Conservation (phyloP, 1,140 invertebrate species). For the Sycophila sp. region DNA sequence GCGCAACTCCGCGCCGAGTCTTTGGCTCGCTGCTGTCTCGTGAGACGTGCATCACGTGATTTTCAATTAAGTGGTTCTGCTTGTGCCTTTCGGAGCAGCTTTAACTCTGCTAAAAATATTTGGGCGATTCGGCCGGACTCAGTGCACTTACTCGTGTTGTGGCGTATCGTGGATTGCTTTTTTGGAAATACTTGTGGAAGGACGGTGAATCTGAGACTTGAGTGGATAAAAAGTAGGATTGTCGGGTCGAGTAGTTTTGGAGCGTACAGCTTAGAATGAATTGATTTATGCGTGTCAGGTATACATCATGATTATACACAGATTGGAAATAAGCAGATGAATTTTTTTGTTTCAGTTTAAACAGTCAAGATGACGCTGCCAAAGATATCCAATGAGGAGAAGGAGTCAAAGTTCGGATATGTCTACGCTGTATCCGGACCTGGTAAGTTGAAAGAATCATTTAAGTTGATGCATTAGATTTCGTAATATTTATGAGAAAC, state of each 20-base stretch:
- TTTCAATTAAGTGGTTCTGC: slow-evolving; percentile 12
- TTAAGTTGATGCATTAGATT: slow-evolving; percentile 1
- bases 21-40: slow-evolving; percentile 3
- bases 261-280: too few relatives aligned
- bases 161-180: background rate
- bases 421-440: slow-evolving; percentile 97
- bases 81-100: background rate
- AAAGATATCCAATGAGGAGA: slow-evolving; percentile 85
- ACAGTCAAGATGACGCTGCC: slow-evolving; percentile 66
- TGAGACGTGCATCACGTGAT: slow-evolving; percentile 19
- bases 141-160: too few relatives aligned
- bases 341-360: slow-evolving; percentile 40
- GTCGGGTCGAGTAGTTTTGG: too few relatives aligned
- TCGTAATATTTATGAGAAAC: background rate
- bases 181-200: background rate
- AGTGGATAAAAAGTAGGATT: background rate
- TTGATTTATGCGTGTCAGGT: too few relatives aligned
- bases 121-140: background rate
- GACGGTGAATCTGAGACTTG: background rate
- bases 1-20: background rate
- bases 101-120: background rate
- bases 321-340: too few relatives aligned
- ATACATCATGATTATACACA: too few relatives aligned
- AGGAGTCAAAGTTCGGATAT: slow-evolving; percentile 91
- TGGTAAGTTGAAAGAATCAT: slow-evolving; percentile 73